Evolutionary conservation across 2,797 vertebrate species (phyloP).

Genomic region (Acanthurus leucopareius): DNA sequence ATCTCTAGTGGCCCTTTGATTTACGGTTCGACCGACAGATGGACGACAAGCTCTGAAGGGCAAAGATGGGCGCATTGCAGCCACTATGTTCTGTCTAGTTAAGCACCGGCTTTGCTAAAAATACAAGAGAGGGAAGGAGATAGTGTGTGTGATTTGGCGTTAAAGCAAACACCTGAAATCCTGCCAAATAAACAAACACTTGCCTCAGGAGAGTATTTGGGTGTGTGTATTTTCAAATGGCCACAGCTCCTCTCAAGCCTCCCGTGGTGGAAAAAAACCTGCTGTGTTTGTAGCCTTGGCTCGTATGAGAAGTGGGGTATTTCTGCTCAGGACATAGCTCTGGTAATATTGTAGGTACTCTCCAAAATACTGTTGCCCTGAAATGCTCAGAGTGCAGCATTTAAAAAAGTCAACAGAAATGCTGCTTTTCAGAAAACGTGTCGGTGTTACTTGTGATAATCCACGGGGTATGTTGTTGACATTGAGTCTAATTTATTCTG

Average conservation of each 20-base stretch:
- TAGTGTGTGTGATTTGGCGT: slow-evolving; percentile 1
- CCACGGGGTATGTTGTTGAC: not conserved
- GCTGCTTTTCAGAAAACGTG: not conserved
- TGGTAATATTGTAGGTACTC: not conserved
- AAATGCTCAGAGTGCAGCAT: not conserved
- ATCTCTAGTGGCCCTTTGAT: not conserved
- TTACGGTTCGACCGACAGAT: not conserved
- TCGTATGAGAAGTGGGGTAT: not conserved
- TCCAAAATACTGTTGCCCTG: too few species aligned
- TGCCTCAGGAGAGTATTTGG: slow-evolving; percentile 16
- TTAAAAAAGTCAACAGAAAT: not conserved
- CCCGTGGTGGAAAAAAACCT: slow-evolving; percentile 8
- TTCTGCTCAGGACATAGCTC: not conserved
- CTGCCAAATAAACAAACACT: slow-evolving; percentile 22
- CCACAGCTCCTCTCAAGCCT: not conserved
- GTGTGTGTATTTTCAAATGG: not conserved
- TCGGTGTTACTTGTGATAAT: not conserved
- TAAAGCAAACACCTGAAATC: slow-evolving; percentile 20
- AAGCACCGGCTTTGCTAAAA: slow-evolving; percentile 17
- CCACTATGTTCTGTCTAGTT: not conserved
- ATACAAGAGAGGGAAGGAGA: slow-evolving; percentile 9
- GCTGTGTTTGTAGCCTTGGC: not conserved
- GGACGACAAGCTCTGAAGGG: not conserved
- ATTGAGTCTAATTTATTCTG: not conserved
- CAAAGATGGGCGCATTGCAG: not conserved